A percentile compares a stretch with the other conserved stretches of the same genome.
Evolutionary conservation across 2,797 vertebrate genomes (phyloP).

Genomic region (Mastacembelus armatus): DNA sequence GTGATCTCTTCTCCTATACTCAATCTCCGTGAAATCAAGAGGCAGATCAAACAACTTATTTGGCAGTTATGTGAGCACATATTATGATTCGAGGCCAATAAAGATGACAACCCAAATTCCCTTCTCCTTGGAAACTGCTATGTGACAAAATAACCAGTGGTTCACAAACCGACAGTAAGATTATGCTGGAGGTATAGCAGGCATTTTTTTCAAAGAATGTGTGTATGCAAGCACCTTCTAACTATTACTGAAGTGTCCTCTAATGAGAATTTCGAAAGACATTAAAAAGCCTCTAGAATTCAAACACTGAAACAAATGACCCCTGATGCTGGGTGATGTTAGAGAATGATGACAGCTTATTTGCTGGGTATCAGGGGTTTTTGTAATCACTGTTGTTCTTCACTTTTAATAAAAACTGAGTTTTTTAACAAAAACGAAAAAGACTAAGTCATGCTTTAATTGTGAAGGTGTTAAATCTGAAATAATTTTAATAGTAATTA

Average conservation of each 20-base stretch:
- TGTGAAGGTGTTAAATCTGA: not conserved
- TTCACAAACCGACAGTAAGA: not conserved
- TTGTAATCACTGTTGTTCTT: not conserved
- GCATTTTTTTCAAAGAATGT: not conserved
- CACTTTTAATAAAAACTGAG: not conserved
- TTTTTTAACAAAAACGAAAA: not conserved
- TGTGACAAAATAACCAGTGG: not conserved
- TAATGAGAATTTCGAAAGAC: not conserved
- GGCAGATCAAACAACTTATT: slow-evolving; percentile 46
- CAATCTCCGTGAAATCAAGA: slow-evolving; percentile 40
- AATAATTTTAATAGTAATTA: slow-evolving; percentile 2
- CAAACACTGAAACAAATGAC: not conserved
- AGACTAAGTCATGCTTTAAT: not conserved
- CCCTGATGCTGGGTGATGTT: too few relatives aligned
- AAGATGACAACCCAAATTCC: slow-evolving; percentile 32
- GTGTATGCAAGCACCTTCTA: not conserved
- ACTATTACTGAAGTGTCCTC: slow-evolving; percentile 1
- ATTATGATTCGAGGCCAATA: slow-evolving; percentile 35
- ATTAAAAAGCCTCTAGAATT: not conserved
- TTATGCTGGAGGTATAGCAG: not conserved
- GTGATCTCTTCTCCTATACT: slow-evolving; percentile 41
- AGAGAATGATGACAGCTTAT: too few relatives aligned
- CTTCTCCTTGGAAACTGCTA: not conserved
- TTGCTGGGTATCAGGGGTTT: not conserved
- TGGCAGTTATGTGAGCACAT: slow-evolving; percentile 30